Base-by-base conservation (phyloP, 2,888 invertebrate species). In the Drosophila parthenogenetica region DNA sequence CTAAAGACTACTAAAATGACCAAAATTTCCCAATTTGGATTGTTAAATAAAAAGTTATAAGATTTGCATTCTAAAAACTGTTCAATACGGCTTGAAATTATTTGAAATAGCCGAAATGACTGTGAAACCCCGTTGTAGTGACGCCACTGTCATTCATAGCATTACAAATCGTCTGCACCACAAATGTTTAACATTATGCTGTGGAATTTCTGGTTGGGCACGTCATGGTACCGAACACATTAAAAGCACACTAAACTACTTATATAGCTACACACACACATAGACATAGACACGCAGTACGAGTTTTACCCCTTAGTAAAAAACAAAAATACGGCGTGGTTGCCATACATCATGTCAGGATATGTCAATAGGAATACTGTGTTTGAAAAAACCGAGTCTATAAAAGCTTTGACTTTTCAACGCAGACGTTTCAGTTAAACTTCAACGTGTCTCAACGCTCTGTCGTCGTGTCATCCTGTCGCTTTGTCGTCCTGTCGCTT, bases 161-260 rank as follows among this genome's bases (percentile, higher is more conserved):
- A 80, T 71, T 81, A 71, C 73, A 53, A 72, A 55, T 66, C 62
- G 69, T 64, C 46, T 69, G 64, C 69, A 50, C 35, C 46, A 49
- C 45, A 78, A 81, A 69, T 72, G 77, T 59, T 70, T 69, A 77
- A 57, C 75, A 75, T 73, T 73, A 81, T 90, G 89, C 80, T 89
- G 81, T 74, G 87, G 91, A 91, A 91, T 91, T 89, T 51, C 49
- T 65, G 66, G 61, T 73, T 79, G 76, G 79, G 90, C 80, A 91
- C 91, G 78, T 65, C 86, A 89, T 91, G 91, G 91, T 89, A 91
- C 91, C 89, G 85, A 91, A 91, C 76, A 85, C 88, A 91, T 91
- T 91, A 91, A 86, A 86, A 85, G 73, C 79, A 70, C 77, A 86
- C 72, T 87, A 85, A 85, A 83, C 85, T 81, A 81, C 57, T 35